These are phyloP conservation scores for Caenorhabditis sp. DNA, from an alignment of 2,888 invertebrate genomes.

Conservation along the genomic window DNA sequence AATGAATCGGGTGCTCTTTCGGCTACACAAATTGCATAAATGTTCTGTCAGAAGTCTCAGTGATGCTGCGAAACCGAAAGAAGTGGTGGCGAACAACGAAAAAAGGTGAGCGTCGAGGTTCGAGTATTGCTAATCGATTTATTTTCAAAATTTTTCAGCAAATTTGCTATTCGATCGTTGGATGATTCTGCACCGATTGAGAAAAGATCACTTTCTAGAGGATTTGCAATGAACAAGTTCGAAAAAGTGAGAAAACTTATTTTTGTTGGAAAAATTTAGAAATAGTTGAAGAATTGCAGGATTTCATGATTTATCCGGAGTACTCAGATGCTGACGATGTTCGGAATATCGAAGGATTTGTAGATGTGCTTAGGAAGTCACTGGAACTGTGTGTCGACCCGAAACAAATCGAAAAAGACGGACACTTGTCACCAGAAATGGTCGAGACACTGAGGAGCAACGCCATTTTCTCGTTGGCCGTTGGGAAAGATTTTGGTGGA, in stretches of 20 bases:
- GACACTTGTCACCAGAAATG: conserved; percentile 64
- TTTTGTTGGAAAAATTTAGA: not conserved
- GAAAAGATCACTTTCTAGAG: conserved; percentile 77
- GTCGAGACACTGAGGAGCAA: conserved; percentile 70
- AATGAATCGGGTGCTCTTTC: conserved; percentile 38
- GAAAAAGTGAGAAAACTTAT: conserved; percentile 74
- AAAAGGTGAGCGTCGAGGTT: conserved; percentile 25
- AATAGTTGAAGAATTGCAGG: conserved; percentile 69
- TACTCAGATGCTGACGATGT: conserved; percentile 80
- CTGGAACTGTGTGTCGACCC: conserved; percentile 62
- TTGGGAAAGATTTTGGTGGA: conserved; percentile 79
- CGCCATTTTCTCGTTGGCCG: conserved; percentile 67
- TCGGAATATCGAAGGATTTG: conserved; percentile 76
- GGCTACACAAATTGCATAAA: conserved; percentile 38
- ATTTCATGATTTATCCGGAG: conserved; percentile 83
- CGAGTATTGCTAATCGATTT: not conserved
- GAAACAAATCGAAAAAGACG: conserved; percentile 62
- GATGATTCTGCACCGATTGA: conserved; percentile 71
- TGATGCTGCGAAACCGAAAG: conserved; percentile 43
- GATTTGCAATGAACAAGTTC: conserved; percentile 80
- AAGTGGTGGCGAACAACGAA: conserved; percentile 29
- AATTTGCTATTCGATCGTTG: conserved; percentile 47
- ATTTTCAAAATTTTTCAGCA: conserved; percentile 23
- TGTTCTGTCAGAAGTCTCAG: conserved; percentile 24
- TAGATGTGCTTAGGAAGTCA: conserved; percentile 62